These are phyloP conservation scores for Autographa gamma DNA, from an alignment of 2,888 invertebrate species.

Conservation along the genomic window DNA sequence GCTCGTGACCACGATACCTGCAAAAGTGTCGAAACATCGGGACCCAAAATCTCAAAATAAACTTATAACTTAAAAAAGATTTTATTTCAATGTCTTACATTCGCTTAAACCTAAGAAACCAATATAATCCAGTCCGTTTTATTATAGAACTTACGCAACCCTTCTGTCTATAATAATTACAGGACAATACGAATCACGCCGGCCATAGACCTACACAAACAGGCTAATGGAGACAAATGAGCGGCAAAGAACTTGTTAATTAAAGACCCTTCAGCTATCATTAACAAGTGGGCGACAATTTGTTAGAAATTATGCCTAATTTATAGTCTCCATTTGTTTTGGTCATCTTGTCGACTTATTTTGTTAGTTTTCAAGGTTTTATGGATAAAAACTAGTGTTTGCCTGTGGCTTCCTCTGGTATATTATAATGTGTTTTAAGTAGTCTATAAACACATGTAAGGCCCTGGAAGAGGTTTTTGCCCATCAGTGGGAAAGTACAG, in stretches of 20 bases:
- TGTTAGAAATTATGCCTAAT: slow-evolving; percentile 45
- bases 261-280: slow-evolving; percentile 52
- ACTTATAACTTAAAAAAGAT: too few species aligned
- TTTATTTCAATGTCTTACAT: too few species aligned
- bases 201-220: slow-evolving; percentile 22
- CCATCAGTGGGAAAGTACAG: too few species aligned
- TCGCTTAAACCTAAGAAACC: too few species aligned
- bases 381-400: not conserved
- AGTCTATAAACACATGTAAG: too few species aligned
- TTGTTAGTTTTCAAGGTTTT: slow-evolving; percentile 15
- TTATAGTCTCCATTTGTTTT: slow-evolving; percentile 31
- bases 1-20: too few species aligned
- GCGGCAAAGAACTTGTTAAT: slow-evolving; percentile 59
- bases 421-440: too few species aligned
- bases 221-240: slow-evolving; percentile 63
- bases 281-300: slow-evolving; percentile 49
- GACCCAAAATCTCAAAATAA: too few species aligned
- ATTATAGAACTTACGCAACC: not conserved
- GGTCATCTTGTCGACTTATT: slow-evolving; percentile 30
- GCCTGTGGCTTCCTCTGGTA: not conserved
- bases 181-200: slow-evolving; percentile 8
- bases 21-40: too few species aligned
- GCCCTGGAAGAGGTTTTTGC: too few species aligned
- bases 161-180: slow-evolving; percentile 41
- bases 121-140: too few species aligned